Evolutionary conservation across 1,140 invertebrate species (phyloP).

Genomic region (Apolygus lucorum): DNA sequence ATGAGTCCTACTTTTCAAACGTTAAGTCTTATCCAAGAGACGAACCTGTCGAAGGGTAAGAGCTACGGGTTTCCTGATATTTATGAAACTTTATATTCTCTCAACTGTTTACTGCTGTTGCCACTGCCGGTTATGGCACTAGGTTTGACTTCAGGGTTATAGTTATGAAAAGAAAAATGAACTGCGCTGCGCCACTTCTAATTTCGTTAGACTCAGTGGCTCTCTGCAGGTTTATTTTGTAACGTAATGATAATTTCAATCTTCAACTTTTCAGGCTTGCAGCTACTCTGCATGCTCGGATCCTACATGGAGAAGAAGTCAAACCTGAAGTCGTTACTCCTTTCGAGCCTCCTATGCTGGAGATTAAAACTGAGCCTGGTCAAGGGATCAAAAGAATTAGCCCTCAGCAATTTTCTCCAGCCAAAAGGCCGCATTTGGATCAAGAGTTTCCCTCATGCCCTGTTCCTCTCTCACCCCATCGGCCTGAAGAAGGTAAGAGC

Average conservation of each 20-base stretch:
- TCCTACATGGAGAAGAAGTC: constrained; percentile 46
- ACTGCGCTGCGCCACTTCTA: too few relatives aligned
- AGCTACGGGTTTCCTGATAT: background rate
- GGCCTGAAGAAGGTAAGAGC: constrained; percentile 32
- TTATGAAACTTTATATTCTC: background rate
- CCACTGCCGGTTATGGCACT: too few relatives aligned
- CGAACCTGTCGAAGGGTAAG: constrained; percentile 36
- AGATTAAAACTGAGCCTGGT: constrained; percentile 31
- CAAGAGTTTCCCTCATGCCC: constrained; percentile 24
- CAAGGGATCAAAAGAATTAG: constrained; percentile 24
- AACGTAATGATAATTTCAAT: constrained; percentile 2
- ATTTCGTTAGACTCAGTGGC: too few relatives aligned
- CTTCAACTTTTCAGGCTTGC: constrained; percentile 46
- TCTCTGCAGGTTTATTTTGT: too few relatives aligned
- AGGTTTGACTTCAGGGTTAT: too few relatives aligned
- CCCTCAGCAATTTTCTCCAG: constrained; percentile 21
- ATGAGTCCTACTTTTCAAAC: constrained; percentile 60
- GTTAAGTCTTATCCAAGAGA: constrained; percentile 44
- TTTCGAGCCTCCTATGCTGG: constrained; percentile 24
- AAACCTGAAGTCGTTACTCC: constrained; percentile 27
- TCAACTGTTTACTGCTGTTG: background rate
- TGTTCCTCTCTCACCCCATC: constrained; percentile 18
- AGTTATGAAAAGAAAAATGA: too few relatives aligned
- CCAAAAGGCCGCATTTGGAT: constrained; percentile 30
- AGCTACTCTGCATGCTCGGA: constrained; percentile 69